Evolutionary conservation across 2,113 vertebrate genomes (phyloP).

Genomic region (Delphinapterus leucas): DNA sequence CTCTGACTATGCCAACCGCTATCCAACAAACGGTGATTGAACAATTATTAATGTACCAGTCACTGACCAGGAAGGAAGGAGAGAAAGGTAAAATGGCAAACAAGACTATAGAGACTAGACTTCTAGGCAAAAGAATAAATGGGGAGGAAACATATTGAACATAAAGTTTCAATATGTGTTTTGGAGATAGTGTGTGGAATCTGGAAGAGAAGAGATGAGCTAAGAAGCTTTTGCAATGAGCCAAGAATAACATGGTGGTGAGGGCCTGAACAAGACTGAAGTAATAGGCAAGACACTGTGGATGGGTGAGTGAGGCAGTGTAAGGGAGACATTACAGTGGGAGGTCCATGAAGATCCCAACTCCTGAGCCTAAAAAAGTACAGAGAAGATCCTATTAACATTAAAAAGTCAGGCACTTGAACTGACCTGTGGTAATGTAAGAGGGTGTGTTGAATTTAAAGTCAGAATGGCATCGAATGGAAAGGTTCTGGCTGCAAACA

Average conservation of each 20-base stretch:
- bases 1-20: not conserved
- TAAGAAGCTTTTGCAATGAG: not conserved
- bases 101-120: not conserved
- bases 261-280: not conserved
- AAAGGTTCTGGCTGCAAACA: not conserved
- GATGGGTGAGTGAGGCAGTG: not conserved
- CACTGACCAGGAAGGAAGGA: not conserved
- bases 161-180: not conserved
- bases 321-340: not conserved
- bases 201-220: not conserved
- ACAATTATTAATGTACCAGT: not conserved
- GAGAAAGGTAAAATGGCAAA: not conserved
- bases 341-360: not conserved
- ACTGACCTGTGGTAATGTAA: accelerated
- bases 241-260: not conserved
- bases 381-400: not conserved
- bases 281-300: not conserved
- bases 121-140: not conserved
- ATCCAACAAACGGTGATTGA: not conserved
- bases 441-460: not conserved
- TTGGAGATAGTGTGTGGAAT: not conserved
- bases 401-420: not conserved
- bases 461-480: not conserved
- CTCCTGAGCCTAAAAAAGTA: not conserved
- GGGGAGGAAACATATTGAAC: not conserved